These are phyloP conservation scores for Drosophila mayaguana DNA, from an alignment of 2,888 invertebrate genomes.

Conservation along the genomic window DNA sequence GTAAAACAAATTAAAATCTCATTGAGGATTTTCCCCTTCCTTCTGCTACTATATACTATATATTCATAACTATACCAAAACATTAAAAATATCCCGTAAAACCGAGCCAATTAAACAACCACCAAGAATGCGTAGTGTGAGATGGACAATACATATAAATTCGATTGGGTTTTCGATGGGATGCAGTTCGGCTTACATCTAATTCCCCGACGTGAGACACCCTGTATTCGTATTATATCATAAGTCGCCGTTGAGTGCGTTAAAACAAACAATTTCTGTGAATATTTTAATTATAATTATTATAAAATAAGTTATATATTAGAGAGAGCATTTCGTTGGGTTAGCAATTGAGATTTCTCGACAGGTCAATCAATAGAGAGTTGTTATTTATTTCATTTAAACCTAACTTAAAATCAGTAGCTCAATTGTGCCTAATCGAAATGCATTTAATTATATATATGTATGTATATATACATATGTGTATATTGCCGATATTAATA, in stretches of 20 bases:
- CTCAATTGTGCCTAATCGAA: constrained; percentile 49
- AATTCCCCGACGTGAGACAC: constrained; percentile 8
- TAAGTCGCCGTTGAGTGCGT: constrained; percentile 71
- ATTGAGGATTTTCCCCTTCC: neutral
- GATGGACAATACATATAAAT: constrained; percentile 59
- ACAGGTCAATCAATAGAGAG: neutral
- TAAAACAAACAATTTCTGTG: constrained; percentile 69
- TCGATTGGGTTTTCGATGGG: constrained; percentile 29
- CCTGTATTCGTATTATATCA: constrained; percentile 39
- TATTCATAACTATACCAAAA: constrained; percentile 10
- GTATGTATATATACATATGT: constrained; percentile 15
- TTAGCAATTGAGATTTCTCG: constrained; percentile 44
- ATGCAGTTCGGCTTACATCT: constrained; percentile 19
- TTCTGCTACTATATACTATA: constrained; percentile 3
- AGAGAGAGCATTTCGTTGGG: constrained; percentile 32
- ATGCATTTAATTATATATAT: constrained; percentile 39
- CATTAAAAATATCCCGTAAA: constrained; percentile 24
- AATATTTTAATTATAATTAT: constrained; percentile 36
- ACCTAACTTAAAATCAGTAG: constrained; percentile 1
- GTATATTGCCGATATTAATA: constrained; percentile 27
- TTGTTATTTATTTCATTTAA: constrained; percentile 16
- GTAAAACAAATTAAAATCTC: neutral
- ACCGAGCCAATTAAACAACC: constrained; percentile 58
- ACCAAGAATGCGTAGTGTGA: constrained; percentile 55
- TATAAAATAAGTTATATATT: constrained; percentile 53